Evolutionary conservation across 2,113 vertebrate species (phyloP).

Genomic region (Pampusana beccarii): DNA sequence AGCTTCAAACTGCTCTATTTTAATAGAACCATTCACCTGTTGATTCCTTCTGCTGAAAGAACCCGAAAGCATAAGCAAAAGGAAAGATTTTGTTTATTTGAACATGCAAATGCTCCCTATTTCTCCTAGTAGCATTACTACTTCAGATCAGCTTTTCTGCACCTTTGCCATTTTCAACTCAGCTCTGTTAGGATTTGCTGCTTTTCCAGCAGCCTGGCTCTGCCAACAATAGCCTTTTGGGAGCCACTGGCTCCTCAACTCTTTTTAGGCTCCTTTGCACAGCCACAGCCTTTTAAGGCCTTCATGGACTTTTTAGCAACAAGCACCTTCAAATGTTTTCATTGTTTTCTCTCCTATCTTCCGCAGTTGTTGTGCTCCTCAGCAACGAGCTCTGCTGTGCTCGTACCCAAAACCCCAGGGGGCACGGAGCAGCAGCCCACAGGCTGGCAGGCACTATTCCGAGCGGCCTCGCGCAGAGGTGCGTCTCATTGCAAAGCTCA

Average conservation of each 20-base stretch:
- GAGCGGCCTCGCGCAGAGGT: not conserved
- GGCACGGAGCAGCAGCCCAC: not conserved
- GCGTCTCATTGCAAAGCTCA: not conserved
- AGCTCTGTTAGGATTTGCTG: not conserved
- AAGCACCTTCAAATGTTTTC: not conserved
- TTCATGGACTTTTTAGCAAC: not conserved
- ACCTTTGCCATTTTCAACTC: not conserved
- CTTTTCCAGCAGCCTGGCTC: not conserved
- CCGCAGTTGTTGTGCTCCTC: not conserved
- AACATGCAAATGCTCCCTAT: not conserved
- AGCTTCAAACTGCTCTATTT: accelerated
- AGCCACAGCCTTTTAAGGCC: not conserved
- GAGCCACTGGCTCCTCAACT: not conserved
- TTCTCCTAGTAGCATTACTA: not conserved
- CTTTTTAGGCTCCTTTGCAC: not conserved
- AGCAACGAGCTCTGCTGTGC: not conserved
- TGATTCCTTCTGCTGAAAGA: not conserved
- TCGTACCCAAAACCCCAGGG: not conserved
- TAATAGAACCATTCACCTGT: not conserved
- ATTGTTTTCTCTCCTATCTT: not conserved
- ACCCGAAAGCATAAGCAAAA: not conserved
- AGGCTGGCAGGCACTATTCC: not conserved
- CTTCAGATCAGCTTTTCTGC: not conserved
- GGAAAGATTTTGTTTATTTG: not conserved
- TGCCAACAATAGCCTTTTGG: not conserved